A percentile compares a stretch with the other conserved stretches of the same genome.
phyloP scores from a whole-genome alignment of 2,113 vertebrate genomes.

The Sylvietta virens region DNA sequence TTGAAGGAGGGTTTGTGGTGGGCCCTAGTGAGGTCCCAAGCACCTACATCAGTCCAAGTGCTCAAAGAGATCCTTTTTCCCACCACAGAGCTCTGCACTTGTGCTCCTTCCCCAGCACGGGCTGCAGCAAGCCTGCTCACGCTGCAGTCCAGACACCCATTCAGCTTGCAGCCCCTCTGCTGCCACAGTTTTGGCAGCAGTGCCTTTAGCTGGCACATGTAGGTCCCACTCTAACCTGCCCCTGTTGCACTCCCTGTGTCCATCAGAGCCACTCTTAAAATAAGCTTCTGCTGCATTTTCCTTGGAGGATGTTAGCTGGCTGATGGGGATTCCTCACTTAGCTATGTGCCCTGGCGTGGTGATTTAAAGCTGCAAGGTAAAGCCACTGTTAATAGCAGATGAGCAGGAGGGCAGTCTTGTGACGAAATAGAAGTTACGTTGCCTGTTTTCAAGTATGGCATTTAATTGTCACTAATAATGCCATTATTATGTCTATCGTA shows the following conservation, averaged over 20 bases:
- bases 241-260: fast-evolving
- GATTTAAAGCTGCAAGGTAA: background rate
- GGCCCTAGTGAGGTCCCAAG: fast-evolving
- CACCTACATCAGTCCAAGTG: background rate
- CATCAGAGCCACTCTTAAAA: background rate
- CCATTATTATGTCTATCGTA: background rate
- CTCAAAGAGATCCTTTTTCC: background rate
- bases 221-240: background rate
- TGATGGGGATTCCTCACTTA: background rate
- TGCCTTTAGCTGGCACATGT: background rate
- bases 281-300: background rate
- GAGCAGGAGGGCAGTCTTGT: background rate
- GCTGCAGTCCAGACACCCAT: fast-evolving
- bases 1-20: background rate
- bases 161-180: fast-evolving
- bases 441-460: background rate
- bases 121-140: background rate
- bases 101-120: background rate
- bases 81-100: background rate
- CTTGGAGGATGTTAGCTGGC: background rate
- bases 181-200: background rate
- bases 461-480: background rate
- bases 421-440: background rate
- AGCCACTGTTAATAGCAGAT: background rate
- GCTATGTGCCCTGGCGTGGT: fast-evolving